Evolutionary conservation across 2,113 vertebrate species (phyloP).

Genomic region (Callipepla squamata): DNA sequence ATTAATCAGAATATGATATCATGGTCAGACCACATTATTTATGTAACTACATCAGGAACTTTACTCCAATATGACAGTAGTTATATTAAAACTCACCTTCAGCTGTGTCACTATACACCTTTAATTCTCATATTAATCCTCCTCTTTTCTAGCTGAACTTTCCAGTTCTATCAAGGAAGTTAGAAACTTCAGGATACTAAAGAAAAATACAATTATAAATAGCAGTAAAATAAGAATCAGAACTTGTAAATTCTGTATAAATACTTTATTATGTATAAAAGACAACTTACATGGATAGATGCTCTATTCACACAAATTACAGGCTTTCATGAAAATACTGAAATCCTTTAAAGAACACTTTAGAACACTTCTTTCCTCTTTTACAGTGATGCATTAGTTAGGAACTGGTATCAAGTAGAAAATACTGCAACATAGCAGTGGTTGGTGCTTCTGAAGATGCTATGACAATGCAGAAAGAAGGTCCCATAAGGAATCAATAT

Average conservation of each 20-base stretch:
- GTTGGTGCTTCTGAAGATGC: not conserved
- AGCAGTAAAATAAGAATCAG: not conserved
- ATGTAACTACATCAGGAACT: not conserved
- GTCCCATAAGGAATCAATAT: not conserved
- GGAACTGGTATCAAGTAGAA: not conserved
- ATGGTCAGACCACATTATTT: not conserved
- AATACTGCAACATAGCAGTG: not conserved
- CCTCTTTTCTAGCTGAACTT: not conserved
- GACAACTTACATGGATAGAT: slow-evolving; percentile 22
- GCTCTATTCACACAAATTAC: slow-evolving; percentile 34
- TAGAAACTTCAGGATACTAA: not conserved
- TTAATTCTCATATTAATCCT: not conserved
- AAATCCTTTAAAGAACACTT: slow-evolving; percentile 12
- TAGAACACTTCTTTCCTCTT: not conserved
- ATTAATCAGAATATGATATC: not conserved
- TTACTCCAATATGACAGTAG: not conserved
- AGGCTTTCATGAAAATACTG: not conserved
- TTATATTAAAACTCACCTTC: not conserved
- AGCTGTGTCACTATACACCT: not conserved
- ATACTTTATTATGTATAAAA: slow-evolving; percentile 68
- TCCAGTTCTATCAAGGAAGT: not conserved
- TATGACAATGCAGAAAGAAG: not conserved
- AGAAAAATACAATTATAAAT: not conserved
- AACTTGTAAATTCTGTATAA: slow-evolving; percentile 18
- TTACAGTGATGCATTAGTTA: not conserved